Evolutionary conservation across 2,113 vertebrate species (phyloP).

Genomic region (Hassar affinis): DNA sequence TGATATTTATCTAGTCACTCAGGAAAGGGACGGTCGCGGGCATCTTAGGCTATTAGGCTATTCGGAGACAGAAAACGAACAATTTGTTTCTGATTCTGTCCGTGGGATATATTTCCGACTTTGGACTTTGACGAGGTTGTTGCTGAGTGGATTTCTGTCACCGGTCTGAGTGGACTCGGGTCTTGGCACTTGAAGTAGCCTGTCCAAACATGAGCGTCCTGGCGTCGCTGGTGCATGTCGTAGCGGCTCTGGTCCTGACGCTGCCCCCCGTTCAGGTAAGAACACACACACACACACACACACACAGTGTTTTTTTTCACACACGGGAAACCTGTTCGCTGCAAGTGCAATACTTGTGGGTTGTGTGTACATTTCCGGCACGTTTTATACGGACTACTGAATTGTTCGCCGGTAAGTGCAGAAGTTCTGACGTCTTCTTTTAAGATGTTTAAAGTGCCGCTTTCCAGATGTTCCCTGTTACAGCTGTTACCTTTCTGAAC

Average conservation of each 20-base stretch:
- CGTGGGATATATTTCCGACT: conserved; percentile 29
- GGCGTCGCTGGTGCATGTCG: conserved; percentile 60
- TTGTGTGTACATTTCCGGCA: not conserved
- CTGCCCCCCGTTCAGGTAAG: conserved; percentile 76
- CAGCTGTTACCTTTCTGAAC: conserved; percentile 12
- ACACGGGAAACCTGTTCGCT: not conserved
- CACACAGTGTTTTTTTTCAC: not conserved
- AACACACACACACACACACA: not conserved
- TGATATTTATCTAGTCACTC: not conserved
- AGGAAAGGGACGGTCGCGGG: not conserved
- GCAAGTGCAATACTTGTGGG: not conserved
- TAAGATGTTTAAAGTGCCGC: conserved; percentile 23
- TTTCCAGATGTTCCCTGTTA: not conserved
- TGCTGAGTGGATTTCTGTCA: conserved; percentile 51
- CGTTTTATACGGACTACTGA: not conserved
- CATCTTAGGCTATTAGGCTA: not conserved
- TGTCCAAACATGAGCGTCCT: conserved; percentile 67
- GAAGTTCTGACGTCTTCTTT: too few species aligned
- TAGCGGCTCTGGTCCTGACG: conserved; percentile 66
- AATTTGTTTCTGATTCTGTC: not conserved
- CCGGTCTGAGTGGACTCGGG: not conserved
- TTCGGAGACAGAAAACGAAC: not conserved
- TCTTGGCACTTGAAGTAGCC: conserved; percentile 28
- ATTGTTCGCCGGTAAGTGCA: not conserved
- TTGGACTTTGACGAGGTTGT: not conserved